phyloP scores from a whole-genome alignment of 2,797 vertebrate genomes.

The Intellagama lesueurii region DNA sequence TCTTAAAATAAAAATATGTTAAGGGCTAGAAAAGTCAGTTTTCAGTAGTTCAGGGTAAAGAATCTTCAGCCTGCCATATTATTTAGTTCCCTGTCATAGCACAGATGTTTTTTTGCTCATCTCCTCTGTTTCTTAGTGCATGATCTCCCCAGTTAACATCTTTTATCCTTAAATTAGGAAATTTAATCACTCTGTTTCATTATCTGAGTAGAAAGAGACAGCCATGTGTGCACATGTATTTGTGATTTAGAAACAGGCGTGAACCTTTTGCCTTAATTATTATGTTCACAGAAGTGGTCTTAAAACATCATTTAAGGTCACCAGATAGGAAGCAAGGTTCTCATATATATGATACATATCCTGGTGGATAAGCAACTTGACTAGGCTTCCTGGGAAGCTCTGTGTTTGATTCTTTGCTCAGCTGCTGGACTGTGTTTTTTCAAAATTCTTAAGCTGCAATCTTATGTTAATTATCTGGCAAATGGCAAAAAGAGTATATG shows the following conservation, averaged over 20 bases:
- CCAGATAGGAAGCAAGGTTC: conserved; percentile 4
- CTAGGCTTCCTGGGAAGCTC: neutral
- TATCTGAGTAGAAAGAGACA: neutral
- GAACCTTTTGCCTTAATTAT: neutral
- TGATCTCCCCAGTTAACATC: neutral
- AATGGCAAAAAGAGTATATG: neutral
- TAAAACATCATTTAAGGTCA: neutral
- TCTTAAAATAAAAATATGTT: neutral
- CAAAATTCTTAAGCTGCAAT: neutral
- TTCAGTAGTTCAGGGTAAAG: neutral
- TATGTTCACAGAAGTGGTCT: neutral
- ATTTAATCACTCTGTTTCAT: neutral
- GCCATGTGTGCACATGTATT: neutral
- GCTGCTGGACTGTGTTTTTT: neutral
- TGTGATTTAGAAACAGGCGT: neutral
- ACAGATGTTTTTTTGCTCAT: neutral
- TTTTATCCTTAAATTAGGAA: neutral
- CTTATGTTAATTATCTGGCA: conserved; percentile 6
- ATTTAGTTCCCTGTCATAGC: neutral
- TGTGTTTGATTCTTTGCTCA: neutral
- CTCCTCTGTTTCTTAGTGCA: neutral
- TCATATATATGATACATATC: neutral
- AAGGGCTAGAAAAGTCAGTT: neutral
- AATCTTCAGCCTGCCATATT: neutral
- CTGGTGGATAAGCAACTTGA: neutral